Evolutionary conservation across 2,888 invertebrate genomes (phyloP).

Genomic region (Spialia ferax): DNA sequence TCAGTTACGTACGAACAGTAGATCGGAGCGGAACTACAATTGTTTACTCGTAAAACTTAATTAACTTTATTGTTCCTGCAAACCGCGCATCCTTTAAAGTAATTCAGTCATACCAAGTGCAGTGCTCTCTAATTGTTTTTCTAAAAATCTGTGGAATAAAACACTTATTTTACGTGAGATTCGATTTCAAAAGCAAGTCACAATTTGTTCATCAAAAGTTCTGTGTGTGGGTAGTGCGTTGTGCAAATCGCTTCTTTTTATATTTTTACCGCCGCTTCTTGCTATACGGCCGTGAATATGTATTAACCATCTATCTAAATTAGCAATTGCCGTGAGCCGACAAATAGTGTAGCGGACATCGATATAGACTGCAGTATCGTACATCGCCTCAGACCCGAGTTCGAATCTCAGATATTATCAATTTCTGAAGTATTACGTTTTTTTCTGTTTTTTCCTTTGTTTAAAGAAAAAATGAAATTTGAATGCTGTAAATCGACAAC

Average conservation of each 20-base stretch:
- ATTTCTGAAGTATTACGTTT: background rate
- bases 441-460: background rate
- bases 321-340: background rate
- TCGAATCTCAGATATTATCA: background rate
- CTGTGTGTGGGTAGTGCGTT: background rate
- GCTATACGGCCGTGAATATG: background rate
- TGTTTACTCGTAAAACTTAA: no score
- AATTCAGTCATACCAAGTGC: no score
- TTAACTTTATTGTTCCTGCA: no score
- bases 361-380: background rate
- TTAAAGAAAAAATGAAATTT: background rate
- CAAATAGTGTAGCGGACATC: background rate
- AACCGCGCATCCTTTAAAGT: no score
- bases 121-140: no score
- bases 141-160: no score
- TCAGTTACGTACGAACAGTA: no score
- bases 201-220: background rate
- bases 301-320: background rate
- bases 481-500: background rate
- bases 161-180: no score
- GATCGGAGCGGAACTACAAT: no score
- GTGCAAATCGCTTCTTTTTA: background rate
- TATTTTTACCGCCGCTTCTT: background rate
- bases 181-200: background rate
- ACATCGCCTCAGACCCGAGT: background rate